Evolutionary conservation across 2,113 vertebrate species (phyloP).

Genomic region (Microcebus griseorufus): DNA sequence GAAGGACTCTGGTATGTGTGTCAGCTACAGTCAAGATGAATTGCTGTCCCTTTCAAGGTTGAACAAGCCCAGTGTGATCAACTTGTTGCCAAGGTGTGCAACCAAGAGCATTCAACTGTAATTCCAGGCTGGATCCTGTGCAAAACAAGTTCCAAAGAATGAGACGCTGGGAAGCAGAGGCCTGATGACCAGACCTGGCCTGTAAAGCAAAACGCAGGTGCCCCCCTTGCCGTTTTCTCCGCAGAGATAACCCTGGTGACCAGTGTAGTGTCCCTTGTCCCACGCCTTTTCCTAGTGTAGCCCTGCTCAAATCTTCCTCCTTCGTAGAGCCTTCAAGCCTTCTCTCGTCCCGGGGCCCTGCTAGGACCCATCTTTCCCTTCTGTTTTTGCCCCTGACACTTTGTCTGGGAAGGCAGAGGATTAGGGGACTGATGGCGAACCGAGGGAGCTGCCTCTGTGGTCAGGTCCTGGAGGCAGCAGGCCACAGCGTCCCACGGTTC

Average conservation of each 20-base stretch:
- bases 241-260: neutral
- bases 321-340: neutral
- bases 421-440: neutral
- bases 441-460: neutral
- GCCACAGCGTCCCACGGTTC: fast-evolving
- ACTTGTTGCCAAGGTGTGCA: neutral
- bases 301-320: neutral
- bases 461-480: neutral
- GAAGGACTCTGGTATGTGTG: neutral
- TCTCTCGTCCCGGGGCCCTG: neutral
- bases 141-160: neutral
- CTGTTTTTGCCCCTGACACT: neutral
- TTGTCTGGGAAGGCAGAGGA: neutral
- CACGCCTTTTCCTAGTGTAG: neutral
- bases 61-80: neutral
- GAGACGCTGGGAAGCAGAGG: neutral
- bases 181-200: neutral
- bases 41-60: neutral
- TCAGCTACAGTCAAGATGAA: neutral
- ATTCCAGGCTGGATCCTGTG: neutral
- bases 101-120: neutral
- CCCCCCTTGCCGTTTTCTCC: neutral
- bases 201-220: neutral
- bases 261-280: neutral
- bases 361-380: neutral